Evolutionary conservation across 1,140 invertebrate genomes (phyloP).

Genomic region (Amphibalanus amphitrite): DNA sequence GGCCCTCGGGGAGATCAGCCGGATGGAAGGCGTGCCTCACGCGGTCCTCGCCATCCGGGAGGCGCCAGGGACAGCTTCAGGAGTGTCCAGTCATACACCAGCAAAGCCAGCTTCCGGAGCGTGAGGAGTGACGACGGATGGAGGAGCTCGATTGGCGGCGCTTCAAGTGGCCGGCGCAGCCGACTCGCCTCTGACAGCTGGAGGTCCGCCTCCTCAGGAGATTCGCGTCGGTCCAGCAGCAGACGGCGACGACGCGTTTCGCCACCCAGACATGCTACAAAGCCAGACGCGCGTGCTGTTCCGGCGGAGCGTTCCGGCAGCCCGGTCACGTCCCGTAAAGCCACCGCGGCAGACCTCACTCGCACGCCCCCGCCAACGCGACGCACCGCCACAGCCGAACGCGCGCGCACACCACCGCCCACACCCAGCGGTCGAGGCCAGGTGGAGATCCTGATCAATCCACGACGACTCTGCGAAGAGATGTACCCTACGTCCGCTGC

Average conservation of each 20-base stretch:
- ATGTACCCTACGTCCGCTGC: neutral
- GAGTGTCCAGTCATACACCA: neutral
- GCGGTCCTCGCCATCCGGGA: too few species aligned
- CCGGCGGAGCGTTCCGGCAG: too few species aligned
- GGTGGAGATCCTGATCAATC: neutral
- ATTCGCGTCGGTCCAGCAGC: neutral
- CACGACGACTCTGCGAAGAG: neutral
- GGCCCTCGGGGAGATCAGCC: too few species aligned
- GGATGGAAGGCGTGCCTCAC: too few species aligned
- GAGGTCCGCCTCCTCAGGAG: neutral
- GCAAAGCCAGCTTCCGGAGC: neutral
- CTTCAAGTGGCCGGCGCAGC: too few species aligned
- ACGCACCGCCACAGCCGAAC: too few species aligned
- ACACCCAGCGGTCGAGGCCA: too few species aligned
- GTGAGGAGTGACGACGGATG: neutral
- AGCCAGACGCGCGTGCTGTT: too few species aligned
- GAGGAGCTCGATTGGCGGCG: neutral
- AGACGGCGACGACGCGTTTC: neutral
- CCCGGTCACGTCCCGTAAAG: too few species aligned
- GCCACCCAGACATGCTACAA: too few species aligned
- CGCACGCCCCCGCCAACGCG: neutral
- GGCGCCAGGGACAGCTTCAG: neutral
- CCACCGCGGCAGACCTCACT: neutral
- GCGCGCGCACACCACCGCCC: too few species aligned
- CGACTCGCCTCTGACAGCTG: neutral